phyloP scores from a whole-genome alignment of 2,113 vertebrate genomes.

The zebrafish (Danio rerio) region GRCz12tu NC_133192.1:17501501-17502000 shows the following conservation, averaged over 20 bases:
- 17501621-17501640: background rate
- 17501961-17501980: no score
- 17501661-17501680: no score
- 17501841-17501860: no score
- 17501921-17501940: no score
- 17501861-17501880: no score
- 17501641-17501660: background rate
- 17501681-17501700: background rate
- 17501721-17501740: background rate
- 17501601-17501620: background rate
- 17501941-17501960: no score
- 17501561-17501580: background rate
- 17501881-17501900: no score
- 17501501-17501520: constrained; percentile 8
- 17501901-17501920: no score
- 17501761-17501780: no score
- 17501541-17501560: background rate
- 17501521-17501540: constrained; percentile 24
- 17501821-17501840: no score
- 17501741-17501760: no score
- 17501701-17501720: background rate
- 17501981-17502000: no score
- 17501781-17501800: background rate
- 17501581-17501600: constrained; percentile 3
- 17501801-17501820: background rate